Percentiles rank a stretch among this genome's conserved stretches.
These are phyloP conservation scores for Phorcus lineatus DNA, from an alignment of 2,888 invertebrate species.

Conservation along the genomic window DNA sequence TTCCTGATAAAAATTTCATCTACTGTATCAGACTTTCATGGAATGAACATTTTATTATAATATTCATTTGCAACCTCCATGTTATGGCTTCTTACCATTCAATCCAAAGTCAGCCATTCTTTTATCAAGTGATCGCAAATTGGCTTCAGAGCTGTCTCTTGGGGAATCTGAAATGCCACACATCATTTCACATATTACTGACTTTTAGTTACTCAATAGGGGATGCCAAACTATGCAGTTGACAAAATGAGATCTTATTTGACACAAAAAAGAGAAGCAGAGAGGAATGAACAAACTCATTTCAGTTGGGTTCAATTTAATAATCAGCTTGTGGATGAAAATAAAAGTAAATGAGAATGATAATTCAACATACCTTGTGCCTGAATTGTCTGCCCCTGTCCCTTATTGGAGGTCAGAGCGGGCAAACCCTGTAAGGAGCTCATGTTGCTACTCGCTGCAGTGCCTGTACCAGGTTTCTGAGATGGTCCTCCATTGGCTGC, in stretches of 20 bases:
- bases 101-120: slow-evolving; percentile 68
- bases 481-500: slow-evolving; percentile 28
- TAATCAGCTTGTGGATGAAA: too few relatives aligned
- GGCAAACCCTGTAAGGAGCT: slow-evolving; percentile 63
- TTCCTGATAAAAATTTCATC: too few relatives aligned
- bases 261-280: too few relatives aligned
- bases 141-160: slow-evolving; percentile 48
- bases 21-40: too few relatives aligned
- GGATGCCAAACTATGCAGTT: too few relatives aligned
- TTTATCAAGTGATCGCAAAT: slow-evolving; percentile 65
- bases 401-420: slow-evolving; percentile 44
- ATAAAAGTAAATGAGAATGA: not conserved
- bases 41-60: too few relatives aligned
- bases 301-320: too few relatives aligned
- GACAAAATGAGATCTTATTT: too few relatives aligned
- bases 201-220: too few relatives aligned
- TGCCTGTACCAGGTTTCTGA: slow-evolving; percentile 25
- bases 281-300: too few relatives aligned
- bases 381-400: not conserved
- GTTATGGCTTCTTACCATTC: slow-evolving; percentile 51
- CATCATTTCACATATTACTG: too few relatives aligned
- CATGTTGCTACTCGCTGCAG: slow-evolving; percentile 44
- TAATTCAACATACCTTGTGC: not conserved
- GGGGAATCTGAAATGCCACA: slow-evolving; percentile 37
- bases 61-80: too few relatives aligned